Evolutionary conservation across 2,888 invertebrate species (phyloP).

Genomic region (Lepidochitona cinerea): DNA sequence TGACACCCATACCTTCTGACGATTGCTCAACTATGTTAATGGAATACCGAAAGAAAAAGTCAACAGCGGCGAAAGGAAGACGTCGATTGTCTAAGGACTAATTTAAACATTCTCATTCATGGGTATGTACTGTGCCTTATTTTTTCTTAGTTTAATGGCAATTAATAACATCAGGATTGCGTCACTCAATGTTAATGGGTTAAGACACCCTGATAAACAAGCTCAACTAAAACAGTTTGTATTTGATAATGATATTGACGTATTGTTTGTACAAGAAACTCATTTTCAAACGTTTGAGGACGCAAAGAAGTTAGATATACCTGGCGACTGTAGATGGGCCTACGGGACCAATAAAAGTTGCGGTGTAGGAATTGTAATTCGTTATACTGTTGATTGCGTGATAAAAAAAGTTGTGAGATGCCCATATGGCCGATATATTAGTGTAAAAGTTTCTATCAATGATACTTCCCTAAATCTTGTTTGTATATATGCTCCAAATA

Average conservation of each 20-base stretch:
- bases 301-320: neutral
- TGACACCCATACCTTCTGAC: neutral
- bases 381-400: constrained; percentile 2
- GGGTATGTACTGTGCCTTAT: neutral
- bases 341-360: neutral
- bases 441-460: neutral
- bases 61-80: neutral
- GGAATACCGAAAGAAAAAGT: neutral
- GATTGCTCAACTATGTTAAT: neutral
- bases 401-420: neutral
- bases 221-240: neutral
- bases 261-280: neutral
- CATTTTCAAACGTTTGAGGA: neutral
- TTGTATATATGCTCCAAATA: neutral
- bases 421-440: neutral
- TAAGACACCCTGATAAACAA: neutral
- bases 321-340: neutral
- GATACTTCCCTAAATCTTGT: neutral
- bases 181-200: neutral
- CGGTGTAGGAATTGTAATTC: neutral
- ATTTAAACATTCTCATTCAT: neutral
- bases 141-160: neutral
- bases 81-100: neutral
- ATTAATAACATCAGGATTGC: neutral
- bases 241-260: neutral